Evolutionary conservation across 1,140 invertebrate genomes (phyloP).

Genomic region (Drusus annulatus): DNA sequence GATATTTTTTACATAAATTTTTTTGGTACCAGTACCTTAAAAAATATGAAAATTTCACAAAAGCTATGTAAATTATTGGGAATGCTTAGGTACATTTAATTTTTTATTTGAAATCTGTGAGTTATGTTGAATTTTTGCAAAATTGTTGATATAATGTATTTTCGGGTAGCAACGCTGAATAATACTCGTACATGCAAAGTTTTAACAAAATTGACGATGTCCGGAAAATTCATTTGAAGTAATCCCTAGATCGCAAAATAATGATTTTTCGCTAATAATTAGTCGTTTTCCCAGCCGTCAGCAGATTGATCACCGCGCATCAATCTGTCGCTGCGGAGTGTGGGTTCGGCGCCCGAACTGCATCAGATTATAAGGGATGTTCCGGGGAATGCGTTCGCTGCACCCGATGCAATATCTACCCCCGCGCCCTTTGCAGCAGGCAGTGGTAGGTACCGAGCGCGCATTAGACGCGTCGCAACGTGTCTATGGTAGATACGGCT

Average conservation of each 20-base stretch:
- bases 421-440: too few species aligned
- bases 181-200: too few species aligned
- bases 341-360: neutral
- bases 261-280: conserved; percentile 23
- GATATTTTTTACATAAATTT: too few species aligned
- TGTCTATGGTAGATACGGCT: neutral
- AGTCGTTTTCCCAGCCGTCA: neutral
- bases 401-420: conserved; percentile 9
- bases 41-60: too few species aligned
- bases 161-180: too few species aligned
- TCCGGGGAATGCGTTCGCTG: conserved; percentile 31
- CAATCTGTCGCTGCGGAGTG: neutral
- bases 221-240: neutral
- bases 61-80: too few species aligned
- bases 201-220: neutral
- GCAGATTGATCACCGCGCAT: neutral
- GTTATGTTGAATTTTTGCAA: too few species aligned
- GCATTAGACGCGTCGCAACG: neutral
- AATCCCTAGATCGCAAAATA: neutral
- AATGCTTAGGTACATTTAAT: too few species aligned
- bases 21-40: too few species aligned
- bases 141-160: too few species aligned
- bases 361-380: neutral
- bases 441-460: neutral
- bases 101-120: too few species aligned